Percentiles rank a stretch among this genome's conserved stretches.
These are phyloP conservation scores for Gila robusta DNA, from an alignment of 2,797 vertebrate species.

Conservation along the genomic window DNA sequence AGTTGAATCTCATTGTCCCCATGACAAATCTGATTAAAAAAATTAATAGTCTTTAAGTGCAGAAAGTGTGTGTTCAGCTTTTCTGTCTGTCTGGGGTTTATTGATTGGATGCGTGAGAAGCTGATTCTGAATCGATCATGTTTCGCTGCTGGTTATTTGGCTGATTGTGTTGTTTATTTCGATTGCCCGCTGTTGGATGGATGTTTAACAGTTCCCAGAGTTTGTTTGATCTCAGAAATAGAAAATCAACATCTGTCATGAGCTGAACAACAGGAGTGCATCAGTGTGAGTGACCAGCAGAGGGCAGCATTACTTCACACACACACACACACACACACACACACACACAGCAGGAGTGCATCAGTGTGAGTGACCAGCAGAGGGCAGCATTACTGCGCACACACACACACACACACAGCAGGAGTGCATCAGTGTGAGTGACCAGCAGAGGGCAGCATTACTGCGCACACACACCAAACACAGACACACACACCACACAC, in stretches of 20 bases:
- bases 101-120: not conserved
- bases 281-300: constrained; percentile 40
- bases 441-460: no score
- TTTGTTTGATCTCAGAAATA: not conserved
- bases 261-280: not conserved
- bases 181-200: not conserved
- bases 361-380: no score
- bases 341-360: no score
- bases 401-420: no score
- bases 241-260: not conserved
- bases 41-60: not conserved
- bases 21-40: not conserved
- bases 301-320: constrained; percentile 46
- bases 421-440: no score
- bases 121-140: no score
- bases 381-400: no score
- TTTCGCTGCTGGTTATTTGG: not conserved
- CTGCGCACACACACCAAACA: no score
- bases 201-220: not conserved
- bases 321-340: no score
- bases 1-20: no score
- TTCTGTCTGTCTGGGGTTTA: not conserved
- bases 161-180: not conserved
- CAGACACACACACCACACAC: no score
- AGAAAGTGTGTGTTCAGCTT: not conserved